Conservation (phyloP, 2,797 vertebrate species). For the Lophius americanus region DNA sequence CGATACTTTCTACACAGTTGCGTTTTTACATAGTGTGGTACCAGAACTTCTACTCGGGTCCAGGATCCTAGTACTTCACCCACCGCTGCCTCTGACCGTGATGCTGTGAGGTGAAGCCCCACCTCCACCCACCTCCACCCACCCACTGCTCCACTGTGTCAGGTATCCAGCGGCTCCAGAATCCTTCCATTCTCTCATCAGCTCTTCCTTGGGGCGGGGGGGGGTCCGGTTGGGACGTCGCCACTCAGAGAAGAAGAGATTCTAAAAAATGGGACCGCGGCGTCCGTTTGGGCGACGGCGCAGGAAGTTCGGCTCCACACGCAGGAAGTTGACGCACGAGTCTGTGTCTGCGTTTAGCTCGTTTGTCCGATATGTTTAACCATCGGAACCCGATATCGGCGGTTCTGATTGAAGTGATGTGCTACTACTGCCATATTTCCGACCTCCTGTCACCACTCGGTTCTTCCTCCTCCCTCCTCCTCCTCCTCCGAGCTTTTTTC, state of each 20-base stretch:
- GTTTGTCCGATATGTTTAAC: slow-evolving; percentile 29
- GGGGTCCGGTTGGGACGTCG: no score
- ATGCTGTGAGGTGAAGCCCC: slow-evolving; percentile 26
- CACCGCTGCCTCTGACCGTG: slow-evolving; percentile 9
- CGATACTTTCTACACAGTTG: no score
- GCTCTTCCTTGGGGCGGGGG: no score
- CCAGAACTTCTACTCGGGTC: no score
- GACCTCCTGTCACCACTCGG: slow-evolving; percentile 66
- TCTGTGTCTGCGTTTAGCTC: slow-evolving; percentile 45
- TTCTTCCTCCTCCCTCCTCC: slow-evolving; percentile 69
- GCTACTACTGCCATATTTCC: slow-evolving; percentile 82
- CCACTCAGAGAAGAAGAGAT: no score
- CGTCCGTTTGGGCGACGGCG: background rate
- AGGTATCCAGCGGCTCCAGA: no score
- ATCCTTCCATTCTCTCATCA: no score
- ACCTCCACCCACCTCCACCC: no score
- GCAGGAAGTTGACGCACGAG: slow-evolving; percentile 41
- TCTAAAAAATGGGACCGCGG: no score
- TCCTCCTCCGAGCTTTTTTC: slow-evolving; percentile 78
- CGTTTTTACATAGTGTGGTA: no score
- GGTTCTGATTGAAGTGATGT: slow-evolving; percentile 58
- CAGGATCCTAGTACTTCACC: no score
- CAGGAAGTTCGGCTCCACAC: slow-evolving; percentile 14
- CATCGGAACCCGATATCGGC: slow-evolving; percentile 16
- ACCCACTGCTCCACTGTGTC: slow-evolving; percentile 15